phyloP scores from a whole-genome alignment of 2,888 invertebrate species.

The Polyommatus icarus region DNA sequence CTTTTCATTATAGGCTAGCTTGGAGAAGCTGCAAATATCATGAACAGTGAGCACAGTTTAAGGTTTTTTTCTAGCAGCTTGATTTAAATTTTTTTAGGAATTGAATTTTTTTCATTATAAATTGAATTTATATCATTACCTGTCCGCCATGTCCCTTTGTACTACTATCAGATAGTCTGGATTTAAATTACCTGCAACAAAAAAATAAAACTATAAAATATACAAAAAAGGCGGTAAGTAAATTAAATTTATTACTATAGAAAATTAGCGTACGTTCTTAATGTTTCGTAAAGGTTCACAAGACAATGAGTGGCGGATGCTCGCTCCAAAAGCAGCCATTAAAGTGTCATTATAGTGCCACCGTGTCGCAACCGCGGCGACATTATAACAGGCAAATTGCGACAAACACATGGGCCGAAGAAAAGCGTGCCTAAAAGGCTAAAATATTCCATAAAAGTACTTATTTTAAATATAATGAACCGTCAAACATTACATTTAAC shows the following conservation, averaged over 20 bases:
- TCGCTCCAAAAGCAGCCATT: conserved; percentile 42
- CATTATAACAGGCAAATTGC: conserved; percentile 60
- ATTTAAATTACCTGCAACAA: conserved; percentile 11
- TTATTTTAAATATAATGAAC: no score
- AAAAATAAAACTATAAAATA: not conserved
- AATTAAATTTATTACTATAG: conserved; percentile 7
- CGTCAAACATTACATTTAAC: no score
- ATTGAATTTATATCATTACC: not conserved
- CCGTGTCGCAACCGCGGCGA: conserved; percentile 45
- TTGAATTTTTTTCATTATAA: no score
- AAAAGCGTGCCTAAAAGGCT: not conserved
- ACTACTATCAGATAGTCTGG: not conserved
- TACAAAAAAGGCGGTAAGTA: not conserved
- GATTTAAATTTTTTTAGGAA: no score
- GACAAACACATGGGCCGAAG: conserved; percentile 3
- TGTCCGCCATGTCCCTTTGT: not conserved
- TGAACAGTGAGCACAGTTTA: no score
- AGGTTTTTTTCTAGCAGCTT: no score
- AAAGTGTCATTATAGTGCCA: conserved; percentile 44
- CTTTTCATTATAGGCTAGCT: no score
- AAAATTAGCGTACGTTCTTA: not conserved
- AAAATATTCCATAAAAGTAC: not conserved
- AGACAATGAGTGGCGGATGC: conserved; percentile 43
- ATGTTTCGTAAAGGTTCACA: conserved; percentile 32
- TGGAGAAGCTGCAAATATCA: no score